Percentiles rank a stretch among this genome's conserved stretches.
phyloP scores from a whole-genome alignment of 2,113 vertebrate genomes.

The Camelus bactrianus region DNA sequence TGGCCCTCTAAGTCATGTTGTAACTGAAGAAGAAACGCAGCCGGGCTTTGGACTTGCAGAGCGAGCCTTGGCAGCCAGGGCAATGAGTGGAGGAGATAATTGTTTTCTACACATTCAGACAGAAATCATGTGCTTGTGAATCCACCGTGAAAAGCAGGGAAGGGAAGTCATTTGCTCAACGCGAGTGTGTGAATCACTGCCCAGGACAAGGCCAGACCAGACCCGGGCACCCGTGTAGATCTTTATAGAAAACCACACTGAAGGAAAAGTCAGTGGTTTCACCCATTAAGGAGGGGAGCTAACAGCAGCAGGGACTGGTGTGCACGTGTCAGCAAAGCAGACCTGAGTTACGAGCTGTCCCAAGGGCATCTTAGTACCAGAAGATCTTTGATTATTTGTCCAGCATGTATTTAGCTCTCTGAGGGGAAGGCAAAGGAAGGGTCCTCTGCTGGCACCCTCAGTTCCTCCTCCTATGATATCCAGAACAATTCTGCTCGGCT shows the following conservation, averaged over 20 bases:
- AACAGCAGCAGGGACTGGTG: too few relatives aligned
- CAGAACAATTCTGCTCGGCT: background rate
- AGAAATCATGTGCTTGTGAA: background rate
- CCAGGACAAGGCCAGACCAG: background rate
- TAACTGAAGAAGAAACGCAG: too few relatives aligned
- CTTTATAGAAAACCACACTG: background rate
- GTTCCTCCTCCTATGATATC: background rate
- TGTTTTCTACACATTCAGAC: too few relatives aligned
- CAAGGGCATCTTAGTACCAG: too few relatives aligned
- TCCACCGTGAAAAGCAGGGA: background rate
- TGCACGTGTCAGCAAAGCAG: accelerated
- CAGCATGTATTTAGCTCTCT: background rate
- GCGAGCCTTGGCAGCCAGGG: too few relatives aligned
- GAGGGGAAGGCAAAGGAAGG: background rate
- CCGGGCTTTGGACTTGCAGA: too few relatives aligned
- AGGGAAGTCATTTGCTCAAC: background rate
- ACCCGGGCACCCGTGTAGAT: accelerated
- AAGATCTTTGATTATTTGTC: background rate
- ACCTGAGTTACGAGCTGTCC: background rate
- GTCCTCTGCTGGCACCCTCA: background rate
- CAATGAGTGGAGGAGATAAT: too few relatives aligned
- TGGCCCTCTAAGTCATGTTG: too few relatives aligned
- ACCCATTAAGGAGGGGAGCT: too few relatives aligned
- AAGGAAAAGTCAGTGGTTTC: background rate
- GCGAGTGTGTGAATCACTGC: background rate